Evolutionary conservation across 2,888 invertebrate genomes (phyloP), one percentile per base, ranked within the genome.

Genomic region (Leucoma salicis): DNA sequence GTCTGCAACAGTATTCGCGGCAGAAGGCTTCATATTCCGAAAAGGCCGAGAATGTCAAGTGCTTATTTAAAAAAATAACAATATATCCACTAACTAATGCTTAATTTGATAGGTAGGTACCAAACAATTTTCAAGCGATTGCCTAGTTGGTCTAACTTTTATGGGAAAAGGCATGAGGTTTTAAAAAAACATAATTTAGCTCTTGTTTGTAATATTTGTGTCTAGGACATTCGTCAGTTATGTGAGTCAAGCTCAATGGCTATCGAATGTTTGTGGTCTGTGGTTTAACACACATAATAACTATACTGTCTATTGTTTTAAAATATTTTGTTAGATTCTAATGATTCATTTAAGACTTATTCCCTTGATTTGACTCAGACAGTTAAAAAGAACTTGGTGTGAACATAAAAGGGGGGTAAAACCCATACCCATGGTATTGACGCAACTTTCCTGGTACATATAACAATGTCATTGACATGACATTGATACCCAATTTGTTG

Each of bases 281-380:
- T 42, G 62, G 57, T 53, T 45, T 25, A 29, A 46, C 2, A 28
- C 1, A 1, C 35, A 43, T 44, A 45, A 36, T 46, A 42, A 38
- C 39, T 47, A 42, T 43, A 46, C 46, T 60, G 52, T 65, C 69
- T 58, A 73, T 78, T 78, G 72, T 78, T 65, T 60, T 43, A 48
- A 51, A 54, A 42, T 36, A 42, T 37, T 42, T 52, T 40, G 56
- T 57, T 57, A 47, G 15, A 60, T 61, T 46, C 42, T 44, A 40
- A 41, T 71, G 70, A 75, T 53, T 72, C 73, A 72, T 47, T 58
- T 41, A 41, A 38, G 35, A 53, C 48, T 33, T 27, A 46, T 24
- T 56, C 49, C 49, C 46, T 56, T 55, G 55, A 57, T 44, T 62
- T 60, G 70, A 61, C 39, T 57, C 46, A 49, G 39, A 57, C 59